Conservation (phyloP, 2,888 invertebrate species). For the Parochlus steinenii region DNA sequence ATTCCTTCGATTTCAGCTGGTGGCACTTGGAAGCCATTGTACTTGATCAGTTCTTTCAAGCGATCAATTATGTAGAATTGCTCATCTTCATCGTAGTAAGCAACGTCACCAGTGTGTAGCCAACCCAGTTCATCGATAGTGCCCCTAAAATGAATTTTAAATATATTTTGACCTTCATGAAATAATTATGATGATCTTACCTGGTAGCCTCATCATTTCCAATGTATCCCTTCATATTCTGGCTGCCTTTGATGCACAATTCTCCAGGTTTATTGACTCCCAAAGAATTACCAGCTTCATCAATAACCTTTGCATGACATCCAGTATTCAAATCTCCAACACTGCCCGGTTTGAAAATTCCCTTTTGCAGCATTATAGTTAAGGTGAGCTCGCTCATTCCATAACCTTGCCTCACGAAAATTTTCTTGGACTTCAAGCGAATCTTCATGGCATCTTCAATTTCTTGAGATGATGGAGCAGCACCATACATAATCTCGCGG, state of each 20-base stretch:
- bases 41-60: conserved; percentile 69
- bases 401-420: conserved; percentile 47
- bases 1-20: conserved; percentile 67
- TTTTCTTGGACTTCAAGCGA: conserved; percentile 15
- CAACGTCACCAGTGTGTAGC: conserved; percentile 65
- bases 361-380: conserved; percentile 31
- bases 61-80: conserved; percentile 61
- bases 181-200: too few relatives aligned
- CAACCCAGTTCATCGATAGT: conserved; percentile 58
- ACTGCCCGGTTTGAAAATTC: conserved; percentile 38
- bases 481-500: conserved; percentile 55
- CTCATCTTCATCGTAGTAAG: conserved; percentile 59
- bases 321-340: conserved; percentile 52
- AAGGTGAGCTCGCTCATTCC: conserved; percentile 69
- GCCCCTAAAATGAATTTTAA: too few relatives aligned
- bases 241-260: conserved; percentile 64
- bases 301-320: conserved; percentile 43
- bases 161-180: too few relatives aligned
- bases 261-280: conserved; percentile 60
- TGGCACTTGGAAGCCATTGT: conserved; percentile 60
- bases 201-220: conserved; percentile 51
- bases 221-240: conserved; percentile 72
- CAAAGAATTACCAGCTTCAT: conserved; percentile 43
- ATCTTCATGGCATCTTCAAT: conserved; percentile 38
- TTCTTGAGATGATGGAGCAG: conserved; percentile 63